Evolutionary conservation across 2,113 vertebrate genomes (phyloP), one percentile per base, ranked within the genome.

Genomic region (Ictalurus punctatus): DNA sequence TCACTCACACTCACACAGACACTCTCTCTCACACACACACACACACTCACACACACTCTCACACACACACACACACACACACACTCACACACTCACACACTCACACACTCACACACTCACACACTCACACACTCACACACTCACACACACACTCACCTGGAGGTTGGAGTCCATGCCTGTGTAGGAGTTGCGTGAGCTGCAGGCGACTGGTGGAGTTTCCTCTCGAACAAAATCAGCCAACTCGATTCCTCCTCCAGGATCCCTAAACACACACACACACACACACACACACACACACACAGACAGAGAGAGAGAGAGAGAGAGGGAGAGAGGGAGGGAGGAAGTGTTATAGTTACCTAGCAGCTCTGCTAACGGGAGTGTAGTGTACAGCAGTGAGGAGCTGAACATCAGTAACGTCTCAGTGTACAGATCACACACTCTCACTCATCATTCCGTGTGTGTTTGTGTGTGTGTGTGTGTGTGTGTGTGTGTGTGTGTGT

Each of bases 111-210:
- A 67, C 63, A 67, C 27, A n/a, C 27, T 13, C 67, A 30, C 67
- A 30, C 73, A 44, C 17, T 23, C 73, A 74, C 71, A 76, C 73
- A 76, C 73, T 44, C 73, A 44, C 61, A 1, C 78, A 44, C 30
- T 34, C 27, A 37, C 63, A 65, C 67, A 48, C 54, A n/a, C 44
- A 85, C 87, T 79, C 94, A 99, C 98, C 97, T 98, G 98, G 89
- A 96, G 97, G 93, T 94, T 97, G 81, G 96, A 95, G 91, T 99
- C 98, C 93, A 98, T 93, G 44, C 97, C 98, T 91, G 97, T 97
- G 59, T 98, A 99, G 91, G 98, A 99, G 96, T 99, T 99, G 88
- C 98, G 96, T 89, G 98, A 99, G 93, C 98, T 99, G 95, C 98
- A 99, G 93, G 98, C 98, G 93, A 99, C 98, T 37, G 98, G 98